These are phyloP conservation scores for Psylliodes chrysocephalus DNA, from an alignment of 2,888 invertebrate species.

Conservation along the genomic window DNA sequence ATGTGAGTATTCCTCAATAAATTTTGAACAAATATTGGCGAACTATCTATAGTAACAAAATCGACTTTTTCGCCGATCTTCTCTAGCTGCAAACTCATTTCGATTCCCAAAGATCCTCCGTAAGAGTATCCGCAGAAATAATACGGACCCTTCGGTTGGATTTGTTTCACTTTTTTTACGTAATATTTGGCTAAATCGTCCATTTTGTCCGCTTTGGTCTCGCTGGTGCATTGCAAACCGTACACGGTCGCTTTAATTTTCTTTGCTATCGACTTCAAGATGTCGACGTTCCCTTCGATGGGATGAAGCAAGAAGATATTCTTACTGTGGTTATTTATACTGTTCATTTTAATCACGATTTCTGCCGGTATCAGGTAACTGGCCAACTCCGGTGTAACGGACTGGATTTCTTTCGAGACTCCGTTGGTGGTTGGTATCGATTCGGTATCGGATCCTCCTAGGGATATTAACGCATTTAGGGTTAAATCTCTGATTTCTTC, in stretches of 20 bases:
- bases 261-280: conserved; percentile 35
- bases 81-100: conserved; percentile 43
- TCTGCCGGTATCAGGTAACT: conserved; percentile 34
- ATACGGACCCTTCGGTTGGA: conserved; percentile 44
- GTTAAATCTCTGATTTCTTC: conserved; percentile 46
- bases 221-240: conserved; percentile 40
- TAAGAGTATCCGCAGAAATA: conserved; percentile 45
- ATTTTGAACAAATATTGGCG: conserved; percentile 33
- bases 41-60: conserved; percentile 40
- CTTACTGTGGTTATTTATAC: conserved; percentile 3
- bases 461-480: conserved; percentile 33
- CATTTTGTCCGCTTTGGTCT: conserved; percentile 31
- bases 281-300: conserved; percentile 42
- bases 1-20: conserved; percentile 27
- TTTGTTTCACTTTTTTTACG: conserved; percentile 25
- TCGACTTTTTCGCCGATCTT: conserved; percentile 36
- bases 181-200: conserved; percentile 31
- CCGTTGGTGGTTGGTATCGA: neutral
- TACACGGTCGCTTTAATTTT: conserved; percentile 40
- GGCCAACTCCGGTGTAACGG: neutral
- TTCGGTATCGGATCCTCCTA: conserved; percentile 12
- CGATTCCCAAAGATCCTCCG: conserved; percentile 38
- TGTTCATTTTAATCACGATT: conserved; percentile 36
- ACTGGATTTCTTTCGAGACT: neutral
- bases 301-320: conserved; percentile 45